Percentiles rank a stretch among this genome's conserved stretches.
phyloP scores from a whole-genome alignment of 2,797 vertebrate species.

The Onychomys leucogaster region DNA sequence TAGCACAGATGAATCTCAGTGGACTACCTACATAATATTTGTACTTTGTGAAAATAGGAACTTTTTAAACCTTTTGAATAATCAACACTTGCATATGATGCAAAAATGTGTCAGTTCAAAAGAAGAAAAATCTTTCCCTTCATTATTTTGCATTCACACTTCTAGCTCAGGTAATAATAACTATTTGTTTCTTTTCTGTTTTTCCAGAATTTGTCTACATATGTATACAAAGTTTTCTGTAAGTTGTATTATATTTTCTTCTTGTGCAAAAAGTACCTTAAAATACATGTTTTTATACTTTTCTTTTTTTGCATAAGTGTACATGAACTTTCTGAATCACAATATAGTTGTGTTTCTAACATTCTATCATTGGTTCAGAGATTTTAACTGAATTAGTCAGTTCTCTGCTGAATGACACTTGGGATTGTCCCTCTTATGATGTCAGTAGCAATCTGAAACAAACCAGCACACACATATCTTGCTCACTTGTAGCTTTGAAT shows the following conservation, averaged over 20 bases:
- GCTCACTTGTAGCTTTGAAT: not conserved
- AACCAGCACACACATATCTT: slow-evolving; percentile 12
- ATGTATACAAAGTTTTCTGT: not conserved
- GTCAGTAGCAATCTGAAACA: not conserved
- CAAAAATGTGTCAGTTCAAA: not conserved
- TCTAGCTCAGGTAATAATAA: not conserved
- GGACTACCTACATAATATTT: not conserved
- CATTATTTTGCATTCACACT: not conserved
- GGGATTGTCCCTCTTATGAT: not conserved
- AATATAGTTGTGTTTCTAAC: not conserved
- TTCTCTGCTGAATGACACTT: not conserved
- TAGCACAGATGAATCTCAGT: not conserved
- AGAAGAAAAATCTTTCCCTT: not conserved
- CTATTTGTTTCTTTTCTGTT: not conserved
- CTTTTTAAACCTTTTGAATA: not conserved
- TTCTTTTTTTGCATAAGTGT: not conserved
- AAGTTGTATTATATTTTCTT: not conserved
- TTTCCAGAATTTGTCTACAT: not conserved
- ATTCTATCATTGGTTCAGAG: not conserved
- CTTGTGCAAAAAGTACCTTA: not conserved
- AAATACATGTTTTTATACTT: not conserved
- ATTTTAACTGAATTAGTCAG: slow-evolving; percentile 3
- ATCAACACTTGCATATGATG: not conserved
- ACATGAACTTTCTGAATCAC: not conserved
- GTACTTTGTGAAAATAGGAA: not conserved